These are phyloP conservation scores for Nomia melanderi DNA, from an alignment of 1,140 invertebrate genomes.

Conservation along the genomic window DNA sequence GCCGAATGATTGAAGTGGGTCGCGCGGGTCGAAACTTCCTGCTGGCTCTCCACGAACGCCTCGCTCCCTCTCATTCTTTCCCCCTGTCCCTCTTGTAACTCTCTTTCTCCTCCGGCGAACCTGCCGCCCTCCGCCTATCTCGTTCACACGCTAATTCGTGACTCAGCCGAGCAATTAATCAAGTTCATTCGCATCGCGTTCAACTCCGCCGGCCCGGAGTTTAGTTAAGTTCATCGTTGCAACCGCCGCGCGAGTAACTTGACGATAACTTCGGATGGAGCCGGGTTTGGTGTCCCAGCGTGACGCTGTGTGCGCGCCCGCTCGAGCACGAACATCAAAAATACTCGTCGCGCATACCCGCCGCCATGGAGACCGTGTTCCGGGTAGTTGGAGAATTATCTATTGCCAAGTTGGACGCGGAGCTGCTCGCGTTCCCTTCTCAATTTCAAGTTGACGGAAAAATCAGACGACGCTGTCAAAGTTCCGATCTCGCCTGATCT, in stretches of 20 bases:
- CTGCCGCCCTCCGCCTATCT: not conserved
- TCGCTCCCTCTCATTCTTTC: constrained; percentile 6
- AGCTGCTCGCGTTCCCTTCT: not conserved
- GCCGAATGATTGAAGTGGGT: constrained; percentile 26
- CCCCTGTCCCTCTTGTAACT: not conserved
- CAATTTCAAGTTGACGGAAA: not conserved
- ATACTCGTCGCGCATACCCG: not conserved
- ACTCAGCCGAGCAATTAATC: constrained; percentile 69
- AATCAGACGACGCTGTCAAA: too few relatives aligned
- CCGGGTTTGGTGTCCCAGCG: too few relatives aligned
- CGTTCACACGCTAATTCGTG: constrained; percentile 69
- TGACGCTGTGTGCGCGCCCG: not conserved
- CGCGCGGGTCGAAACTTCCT: constrained; percentile 49
- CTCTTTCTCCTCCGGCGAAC: not conserved
- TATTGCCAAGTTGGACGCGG: not conserved
- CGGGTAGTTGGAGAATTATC: not conserved
- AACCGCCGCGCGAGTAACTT: constrained; percentile 13
- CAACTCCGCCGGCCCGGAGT: constrained; percentile 23
- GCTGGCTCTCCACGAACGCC: constrained; percentile 15
- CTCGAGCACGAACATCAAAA: not conserved
- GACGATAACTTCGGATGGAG: constrained; percentile 12
- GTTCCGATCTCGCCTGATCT: too few relatives aligned
- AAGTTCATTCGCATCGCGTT: constrained; percentile 65
- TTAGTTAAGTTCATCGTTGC: constrained; percentile 51
- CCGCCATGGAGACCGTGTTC: too few relatives aligned